Percentiles rank a stretch among this genome's conserved stretches.
phyloP scores from a whole-genome alignment of 2,113 vertebrate species.

The Irena cyanogastra region DNA sequence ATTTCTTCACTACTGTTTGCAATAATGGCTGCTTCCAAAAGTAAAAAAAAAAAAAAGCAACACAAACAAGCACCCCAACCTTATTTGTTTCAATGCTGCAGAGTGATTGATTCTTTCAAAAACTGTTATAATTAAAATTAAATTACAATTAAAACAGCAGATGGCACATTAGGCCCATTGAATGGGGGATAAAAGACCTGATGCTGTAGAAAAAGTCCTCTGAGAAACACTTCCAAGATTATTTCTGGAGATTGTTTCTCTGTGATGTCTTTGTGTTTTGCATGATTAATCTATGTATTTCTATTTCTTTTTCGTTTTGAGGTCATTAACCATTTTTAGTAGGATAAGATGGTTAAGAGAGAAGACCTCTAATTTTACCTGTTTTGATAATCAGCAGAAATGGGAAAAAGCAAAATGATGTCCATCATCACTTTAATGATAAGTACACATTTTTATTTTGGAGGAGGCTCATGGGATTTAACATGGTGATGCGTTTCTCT shows the following conservation, averaged over 20 bases:
- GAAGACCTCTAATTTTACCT: background rate
- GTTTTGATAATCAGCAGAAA: background rate
- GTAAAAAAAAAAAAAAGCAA: background rate
- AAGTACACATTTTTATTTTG: background rate
- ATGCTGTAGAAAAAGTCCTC: background rate
- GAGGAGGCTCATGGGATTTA: background rate
- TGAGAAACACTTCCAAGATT: background rate
- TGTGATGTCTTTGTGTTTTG: background rate
- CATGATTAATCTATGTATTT: background rate
- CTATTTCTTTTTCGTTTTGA: background rate
- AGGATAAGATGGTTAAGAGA: background rate
- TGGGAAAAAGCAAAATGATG: background rate
- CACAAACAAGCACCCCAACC: background rate
- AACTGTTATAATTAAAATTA: background rate
- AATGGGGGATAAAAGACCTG: background rate
- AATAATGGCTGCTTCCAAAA: background rate
- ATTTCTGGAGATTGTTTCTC: background rate
- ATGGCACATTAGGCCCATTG: background rate
- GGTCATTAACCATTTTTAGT: background rate
- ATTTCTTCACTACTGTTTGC: background rate
- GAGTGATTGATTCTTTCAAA: background rate
- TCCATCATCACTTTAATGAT: background rate
- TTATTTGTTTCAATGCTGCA: background rate
- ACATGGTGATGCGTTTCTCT: rapidly evolving
- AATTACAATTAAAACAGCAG: background rate